These are phyloP conservation scores for Pyrgilauda ruficollis DNA, from an alignment of 2,113 vertebrate genomes.

Conservation along the genomic window DNA sequence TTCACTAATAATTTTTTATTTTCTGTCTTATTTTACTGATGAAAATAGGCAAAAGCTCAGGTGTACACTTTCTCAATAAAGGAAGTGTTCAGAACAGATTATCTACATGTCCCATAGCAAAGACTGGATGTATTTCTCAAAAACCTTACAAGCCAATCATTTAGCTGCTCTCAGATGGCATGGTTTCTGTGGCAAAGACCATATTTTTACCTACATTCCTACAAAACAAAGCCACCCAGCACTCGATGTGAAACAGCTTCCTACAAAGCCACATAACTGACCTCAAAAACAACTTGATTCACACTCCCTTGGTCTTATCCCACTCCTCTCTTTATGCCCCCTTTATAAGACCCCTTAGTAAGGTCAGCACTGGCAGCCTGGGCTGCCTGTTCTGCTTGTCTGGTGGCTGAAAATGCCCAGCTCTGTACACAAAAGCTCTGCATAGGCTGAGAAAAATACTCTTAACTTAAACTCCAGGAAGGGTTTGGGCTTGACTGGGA, in stretches of 20 bases:
- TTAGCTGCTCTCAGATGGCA: neutral
- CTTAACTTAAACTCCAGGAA: no score
- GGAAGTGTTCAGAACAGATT: neutral
- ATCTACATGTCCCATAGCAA: neutral
- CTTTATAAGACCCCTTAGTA: neutral
- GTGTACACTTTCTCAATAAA: neutral
- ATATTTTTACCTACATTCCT: neutral
- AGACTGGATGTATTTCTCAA: neutral
- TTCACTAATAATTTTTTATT: neutral
- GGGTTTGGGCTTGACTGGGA: neutral
- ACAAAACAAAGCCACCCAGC: neutral
- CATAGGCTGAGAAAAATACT: neutral
- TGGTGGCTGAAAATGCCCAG: neutral
- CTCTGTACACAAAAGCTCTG: neutral
- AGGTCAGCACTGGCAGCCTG: neutral
- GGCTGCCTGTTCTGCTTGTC: no score
- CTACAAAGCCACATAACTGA: neutral
- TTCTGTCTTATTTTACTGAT: neutral
- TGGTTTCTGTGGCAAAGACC: neutral
- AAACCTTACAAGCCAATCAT: neutral
- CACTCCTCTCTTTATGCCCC: rapidly evolving
- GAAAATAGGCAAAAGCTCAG: neutral
- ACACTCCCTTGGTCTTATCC: no score
- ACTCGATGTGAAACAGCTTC: neutral
- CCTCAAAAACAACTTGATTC: neutral